Evolutionary conservation across 2,888 invertebrate genomes (phyloP).

Genomic region (Phaedon cochleariae): DNA sequence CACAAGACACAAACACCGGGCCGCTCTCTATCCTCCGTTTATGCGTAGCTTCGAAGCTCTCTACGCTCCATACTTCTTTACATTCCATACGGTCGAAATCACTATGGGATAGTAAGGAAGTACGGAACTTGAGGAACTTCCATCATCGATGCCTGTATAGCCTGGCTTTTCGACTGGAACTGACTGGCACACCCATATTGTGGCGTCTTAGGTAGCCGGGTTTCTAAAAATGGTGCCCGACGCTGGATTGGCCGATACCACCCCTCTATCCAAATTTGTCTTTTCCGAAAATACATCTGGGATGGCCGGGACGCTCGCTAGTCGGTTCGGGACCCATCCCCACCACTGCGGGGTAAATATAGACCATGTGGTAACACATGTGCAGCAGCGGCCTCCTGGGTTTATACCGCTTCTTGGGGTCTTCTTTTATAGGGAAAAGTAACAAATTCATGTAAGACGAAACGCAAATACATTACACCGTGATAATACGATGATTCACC

Average conservation of each 20-base stretch:
- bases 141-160: slow-evolving; percentile 30
- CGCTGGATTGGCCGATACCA: slow-evolving; percentile 59
- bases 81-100: slow-evolving; percentile 88
- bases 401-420: too few relatives aligned
- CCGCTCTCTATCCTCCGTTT: not conserved
- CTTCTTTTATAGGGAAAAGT: too few relatives aligned
- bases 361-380: slow-evolving; percentile 55
- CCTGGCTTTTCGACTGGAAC: slow-evolving; percentile 42
- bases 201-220: slow-evolving; percentile 56
- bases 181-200: slow-evolving; percentile 55
- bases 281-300: slow-evolving; percentile 78
- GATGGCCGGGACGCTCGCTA: slow-evolving; percentile 62
- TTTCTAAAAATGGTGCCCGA: slow-evolving; percentile 63
- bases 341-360: slow-evolving; percentile 49
- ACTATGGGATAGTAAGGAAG: slow-evolving; percentile 96
- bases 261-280: slow-evolving; percentile 80
- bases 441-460: too few relatives aligned
- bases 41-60: slow-evolving; percentile 39
- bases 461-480: too few relatives aligned
- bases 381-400: slow-evolving; percentile 44
- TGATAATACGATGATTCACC: too few relatives aligned
- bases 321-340: too few relatives aligned
- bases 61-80: slow-evolving; percentile 94
- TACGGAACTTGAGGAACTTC: slow-evolving; percentile 76
- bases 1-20: slow-evolving; percentile 30